A percentile compares a stretch with the other conserved stretches of the same genome.
Evolutionary conservation across 2,113 vertebrate species (phyloP).

Genomic region (Corythaixoides concolor): DNA sequence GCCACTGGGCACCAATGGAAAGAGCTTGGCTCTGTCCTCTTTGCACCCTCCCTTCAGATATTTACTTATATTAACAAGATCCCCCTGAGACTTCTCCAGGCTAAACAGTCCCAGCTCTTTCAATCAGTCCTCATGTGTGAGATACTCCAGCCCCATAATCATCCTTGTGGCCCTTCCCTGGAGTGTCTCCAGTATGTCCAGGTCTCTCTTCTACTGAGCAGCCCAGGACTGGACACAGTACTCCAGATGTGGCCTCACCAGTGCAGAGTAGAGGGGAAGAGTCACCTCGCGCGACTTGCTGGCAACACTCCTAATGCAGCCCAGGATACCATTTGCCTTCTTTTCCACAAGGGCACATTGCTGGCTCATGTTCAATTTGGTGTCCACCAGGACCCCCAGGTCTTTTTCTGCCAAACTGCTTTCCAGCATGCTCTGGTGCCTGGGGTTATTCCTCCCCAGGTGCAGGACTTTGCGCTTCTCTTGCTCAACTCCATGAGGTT

Average conservation of each 20-base stretch:
- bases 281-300: not conserved
- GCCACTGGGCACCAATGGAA: not conserved
- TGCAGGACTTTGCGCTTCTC: not conserved
- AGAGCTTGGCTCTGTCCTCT: not conserved
- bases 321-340: not conserved
- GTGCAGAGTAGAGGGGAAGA: not conserved
- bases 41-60: not conserved
- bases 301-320: not conserved
- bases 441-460: not conserved
- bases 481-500: not conserved
- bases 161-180: not conserved
- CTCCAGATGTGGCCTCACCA: not conserved
- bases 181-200: not conserved
- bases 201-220: not conserved
- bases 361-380: not conserved
- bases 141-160: not conserved
- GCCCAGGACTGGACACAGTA: too few species aligned
- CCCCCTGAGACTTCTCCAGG: not conserved
- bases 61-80: not conserved
- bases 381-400: not conserved
- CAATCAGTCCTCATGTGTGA: not conserved
- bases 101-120: not conserved
- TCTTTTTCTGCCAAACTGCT: not conserved
- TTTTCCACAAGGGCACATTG: not conserved
- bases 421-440: not conserved